Conservation (phyloP, 2,888 invertebrate genomes). For the Phrixothrix hirtus region DNA sequence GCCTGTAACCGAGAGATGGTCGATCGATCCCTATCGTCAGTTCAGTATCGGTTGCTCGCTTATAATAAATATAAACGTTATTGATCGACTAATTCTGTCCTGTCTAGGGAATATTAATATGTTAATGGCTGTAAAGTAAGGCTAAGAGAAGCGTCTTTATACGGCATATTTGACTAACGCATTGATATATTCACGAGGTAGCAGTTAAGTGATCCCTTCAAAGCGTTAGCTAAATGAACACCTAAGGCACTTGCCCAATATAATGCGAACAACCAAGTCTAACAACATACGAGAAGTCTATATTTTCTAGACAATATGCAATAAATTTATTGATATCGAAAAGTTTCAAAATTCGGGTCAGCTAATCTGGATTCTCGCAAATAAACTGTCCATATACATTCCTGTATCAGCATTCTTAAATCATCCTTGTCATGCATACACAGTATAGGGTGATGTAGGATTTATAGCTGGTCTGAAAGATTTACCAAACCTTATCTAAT, state of each 20-base stretch:
- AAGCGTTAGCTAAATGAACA: slow-evolving; percentile 56
- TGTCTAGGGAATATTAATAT: slow-evolving; percentile 51
- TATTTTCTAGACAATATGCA: slow-evolving; percentile 7
- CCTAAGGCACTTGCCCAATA: slow-evolving; percentile 49
- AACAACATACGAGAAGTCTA: slow-evolving; percentile 1
- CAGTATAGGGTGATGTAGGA: slow-evolving; percentile 33
- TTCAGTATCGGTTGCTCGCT: slow-evolving; percentile 23
- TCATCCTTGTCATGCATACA: slow-evolving; percentile 32
- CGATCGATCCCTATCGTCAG: slow-evolving; percentile 23
- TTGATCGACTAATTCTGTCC: slow-evolving; percentile 42
- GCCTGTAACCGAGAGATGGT: slow-evolving; percentile 29
- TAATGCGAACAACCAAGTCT: slow-evolving; percentile 6
- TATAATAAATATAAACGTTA: slow-evolving; percentile 32
- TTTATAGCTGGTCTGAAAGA: slow-evolving; percentile 32
- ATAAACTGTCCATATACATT: slow-evolving; percentile 42
- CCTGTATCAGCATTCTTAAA: slow-evolving; percentile 31
- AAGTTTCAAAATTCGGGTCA: slow-evolving; percentile 26
- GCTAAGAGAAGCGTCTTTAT: slow-evolving; percentile 56
- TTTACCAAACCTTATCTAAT: slow-evolving; percentile 17
- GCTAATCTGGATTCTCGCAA: slow-evolving; percentile 39
- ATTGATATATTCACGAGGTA: slow-evolving; percentile 55
- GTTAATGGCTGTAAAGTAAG: slow-evolving; percentile 55
- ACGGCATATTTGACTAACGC: slow-evolving; percentile 53
- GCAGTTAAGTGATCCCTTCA: slow-evolving; percentile 59
- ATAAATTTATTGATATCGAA: slow-evolving; percentile 11